phyloP scores from a whole-genome alignment of 2,888 invertebrate genomes.

The Tiphia femorata region DNA sequence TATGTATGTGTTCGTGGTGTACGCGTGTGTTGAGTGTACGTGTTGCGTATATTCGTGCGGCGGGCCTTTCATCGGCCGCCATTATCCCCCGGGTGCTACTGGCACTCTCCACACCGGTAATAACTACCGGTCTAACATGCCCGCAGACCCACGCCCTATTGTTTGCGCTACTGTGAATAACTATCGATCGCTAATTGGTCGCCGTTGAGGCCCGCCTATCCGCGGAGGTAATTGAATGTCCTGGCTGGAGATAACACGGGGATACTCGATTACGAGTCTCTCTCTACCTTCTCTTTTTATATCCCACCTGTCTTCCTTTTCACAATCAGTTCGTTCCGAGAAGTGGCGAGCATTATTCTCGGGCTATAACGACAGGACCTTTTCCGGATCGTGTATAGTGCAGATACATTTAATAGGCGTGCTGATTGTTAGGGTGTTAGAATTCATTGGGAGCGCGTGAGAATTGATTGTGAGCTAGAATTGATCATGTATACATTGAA shows the following conservation, averaged over 20 bases:
- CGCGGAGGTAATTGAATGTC: neutral
- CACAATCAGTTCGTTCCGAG: neutral
- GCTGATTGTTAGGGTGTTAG: no score
- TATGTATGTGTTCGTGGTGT: no score
- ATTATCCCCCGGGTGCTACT: conserved; percentile 3
- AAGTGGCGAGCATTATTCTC: neutral
- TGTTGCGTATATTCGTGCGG: neutral
- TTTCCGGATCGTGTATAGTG: no score
- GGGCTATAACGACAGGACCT: no score
- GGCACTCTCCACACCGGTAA: conserved; percentile 1
- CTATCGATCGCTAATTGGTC: conserved; percentile 13
- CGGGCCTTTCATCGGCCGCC: conserved; percentile 7
- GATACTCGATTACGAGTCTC: neutral
- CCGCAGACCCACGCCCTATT: conserved; percentile 8
- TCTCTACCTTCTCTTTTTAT: neutral
- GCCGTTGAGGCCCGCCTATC: neutral
- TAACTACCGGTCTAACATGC: conserved; percentile 5
- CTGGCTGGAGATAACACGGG: neutral
- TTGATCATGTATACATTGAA: no score
- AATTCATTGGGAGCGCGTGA: no score
- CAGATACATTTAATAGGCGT: no score
- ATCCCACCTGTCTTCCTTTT: no score
- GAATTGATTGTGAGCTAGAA: no score
- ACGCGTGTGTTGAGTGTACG: neutral
- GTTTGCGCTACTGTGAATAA: conserved; percentile 7